A percentile compares a stretch with the other conserved stretches of the same genome.
phyloP scores from a whole-genome alignment of 2,888 invertebrate species.

The Ichneumoninae sp. region DNA sequence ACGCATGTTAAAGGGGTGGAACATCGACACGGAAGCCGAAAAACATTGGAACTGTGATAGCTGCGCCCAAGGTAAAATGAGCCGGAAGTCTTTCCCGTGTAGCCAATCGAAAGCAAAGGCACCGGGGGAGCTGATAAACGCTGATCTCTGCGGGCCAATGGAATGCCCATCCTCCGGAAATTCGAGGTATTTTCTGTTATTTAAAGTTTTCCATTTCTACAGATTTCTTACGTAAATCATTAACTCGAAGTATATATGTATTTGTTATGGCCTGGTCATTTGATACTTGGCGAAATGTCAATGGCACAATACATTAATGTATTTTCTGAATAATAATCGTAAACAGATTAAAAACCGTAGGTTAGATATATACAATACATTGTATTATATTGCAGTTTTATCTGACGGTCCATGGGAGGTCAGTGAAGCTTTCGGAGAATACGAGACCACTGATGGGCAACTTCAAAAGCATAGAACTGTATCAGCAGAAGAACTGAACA shows the following conservation, averaged over 20 bases:
- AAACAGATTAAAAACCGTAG: too few species aligned
- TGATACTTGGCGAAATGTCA: too few species aligned
- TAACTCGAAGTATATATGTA: too few species aligned
- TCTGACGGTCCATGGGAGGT: not conserved
- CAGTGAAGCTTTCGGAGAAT: too few species aligned
- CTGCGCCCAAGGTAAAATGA: constrained; percentile 59
- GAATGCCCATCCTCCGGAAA: too few species aligned
- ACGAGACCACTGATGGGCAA: not conserved
- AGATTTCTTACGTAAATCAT: not conserved
- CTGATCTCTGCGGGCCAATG: not conserved
- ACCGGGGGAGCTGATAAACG: constrained; percentile 62
- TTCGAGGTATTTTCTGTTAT: too few species aligned
- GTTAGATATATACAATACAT: too few species aligned
- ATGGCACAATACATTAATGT: too few species aligned
- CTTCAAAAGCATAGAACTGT: not conserved
- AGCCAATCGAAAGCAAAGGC: constrained; percentile 42
- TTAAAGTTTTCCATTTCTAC: not conserved
- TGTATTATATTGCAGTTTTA: constrained; percentile 11
- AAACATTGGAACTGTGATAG: constrained; percentile 37
- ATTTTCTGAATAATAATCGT: too few species aligned
- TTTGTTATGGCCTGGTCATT: too few species aligned
- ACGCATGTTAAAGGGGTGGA: constrained; percentile 29
- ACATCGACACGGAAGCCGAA: constrained; percentile 21
- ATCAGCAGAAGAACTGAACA: not conserved
- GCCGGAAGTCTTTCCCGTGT: constrained; percentile 46